phyloP scores from a whole-genome alignment of 2,888 invertebrate species.

The Polydrusus cervinus region DNA sequence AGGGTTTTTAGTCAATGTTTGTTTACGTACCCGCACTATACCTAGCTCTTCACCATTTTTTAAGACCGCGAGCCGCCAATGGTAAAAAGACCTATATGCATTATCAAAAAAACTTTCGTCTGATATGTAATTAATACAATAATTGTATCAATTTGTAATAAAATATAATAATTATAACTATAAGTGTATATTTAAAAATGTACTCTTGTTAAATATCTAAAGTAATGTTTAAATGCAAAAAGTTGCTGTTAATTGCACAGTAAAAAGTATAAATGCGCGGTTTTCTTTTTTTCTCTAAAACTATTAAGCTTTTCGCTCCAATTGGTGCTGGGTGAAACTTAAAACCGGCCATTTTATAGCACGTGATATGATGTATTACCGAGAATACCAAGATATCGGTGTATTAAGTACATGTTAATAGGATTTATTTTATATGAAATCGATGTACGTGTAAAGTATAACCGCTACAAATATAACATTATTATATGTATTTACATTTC shows the following conservation, averaged over 20 bases:
- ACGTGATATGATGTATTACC: background rate
- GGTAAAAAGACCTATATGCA: too few species aligned
- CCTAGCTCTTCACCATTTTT: too few species aligned
- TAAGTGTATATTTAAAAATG: background rate
- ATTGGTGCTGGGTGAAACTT: constrained; percentile 10
- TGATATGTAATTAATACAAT: too few species aligned
- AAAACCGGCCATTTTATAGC: constrained; percentile 1
- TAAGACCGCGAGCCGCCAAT: too few species aligned
- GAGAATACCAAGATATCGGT: background rate
- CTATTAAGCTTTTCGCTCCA: background rate
- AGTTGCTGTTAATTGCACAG: background rate
- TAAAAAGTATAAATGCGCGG: background rate
- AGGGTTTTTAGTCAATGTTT: too few species aligned
- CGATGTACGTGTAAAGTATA: background rate
- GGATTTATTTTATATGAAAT: background rate
- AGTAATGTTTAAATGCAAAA: background rate
- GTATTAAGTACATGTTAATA: too few species aligned
- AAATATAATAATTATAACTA: background rate
- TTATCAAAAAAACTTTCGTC: too few species aligned
- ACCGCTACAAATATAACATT: too few species aligned
- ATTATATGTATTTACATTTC: too few species aligned
- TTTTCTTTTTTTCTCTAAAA: background rate
- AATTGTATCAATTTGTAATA: too few species aligned
- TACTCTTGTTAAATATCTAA: background rate
- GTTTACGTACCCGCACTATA: too few species aligned